Percentiles rank a stretch among this genome's conserved stretches.
phyloP scores from a whole-genome alignment of 2,113 vertebrate genomes.

The Grammomys surdaster region DNA sequence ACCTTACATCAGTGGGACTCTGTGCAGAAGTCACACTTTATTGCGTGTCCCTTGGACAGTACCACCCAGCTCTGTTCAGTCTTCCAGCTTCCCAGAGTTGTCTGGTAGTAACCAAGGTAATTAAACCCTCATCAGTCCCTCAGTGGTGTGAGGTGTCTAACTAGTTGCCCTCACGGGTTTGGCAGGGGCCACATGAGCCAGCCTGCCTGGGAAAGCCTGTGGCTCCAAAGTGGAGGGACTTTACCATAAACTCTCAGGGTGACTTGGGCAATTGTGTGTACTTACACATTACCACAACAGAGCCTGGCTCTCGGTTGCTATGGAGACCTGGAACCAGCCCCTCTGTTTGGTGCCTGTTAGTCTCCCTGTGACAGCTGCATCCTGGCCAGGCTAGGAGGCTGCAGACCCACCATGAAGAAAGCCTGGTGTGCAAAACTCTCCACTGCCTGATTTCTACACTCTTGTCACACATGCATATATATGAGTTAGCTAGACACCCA shows the following conservation, averaged over 20 bases:
- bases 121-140: slow-evolving; percentile 37
- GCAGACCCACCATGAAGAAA: not conserved
- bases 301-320: slow-evolving; percentile 35
- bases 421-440: not conserved
- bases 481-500: not conserved
- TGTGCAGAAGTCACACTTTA: too few relatives aligned
- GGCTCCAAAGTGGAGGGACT: slow-evolving; percentile 15
- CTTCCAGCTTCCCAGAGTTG: not conserved
- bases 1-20: too few relatives aligned
- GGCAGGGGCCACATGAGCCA: not conserved
- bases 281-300: slow-evolving; percentile 58
- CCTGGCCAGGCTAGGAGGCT: not conserved
- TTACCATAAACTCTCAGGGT: slow-evolving; percentile 62
- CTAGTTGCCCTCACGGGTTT: not conserved
- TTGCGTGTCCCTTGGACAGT: accelerated
- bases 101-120: not conserved
- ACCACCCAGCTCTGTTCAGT: not conserved
- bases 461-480: too few relatives aligned
- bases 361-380: slow-evolving; percentile 11
- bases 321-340: slow-evolving; percentile 29
- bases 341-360: slow-evolving; percentile 67
- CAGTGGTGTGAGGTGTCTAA: not conserved
- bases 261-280: slow-evolving; percentile 15
- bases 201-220: not conserved
- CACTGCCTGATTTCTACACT: too few relatives aligned